A percentile compares a stretch with the other conserved stretches of the same genome.
Conservation (phyloP, 2,113 vertebrate genomes). For the Motacilla tschutschensis region DNA sequence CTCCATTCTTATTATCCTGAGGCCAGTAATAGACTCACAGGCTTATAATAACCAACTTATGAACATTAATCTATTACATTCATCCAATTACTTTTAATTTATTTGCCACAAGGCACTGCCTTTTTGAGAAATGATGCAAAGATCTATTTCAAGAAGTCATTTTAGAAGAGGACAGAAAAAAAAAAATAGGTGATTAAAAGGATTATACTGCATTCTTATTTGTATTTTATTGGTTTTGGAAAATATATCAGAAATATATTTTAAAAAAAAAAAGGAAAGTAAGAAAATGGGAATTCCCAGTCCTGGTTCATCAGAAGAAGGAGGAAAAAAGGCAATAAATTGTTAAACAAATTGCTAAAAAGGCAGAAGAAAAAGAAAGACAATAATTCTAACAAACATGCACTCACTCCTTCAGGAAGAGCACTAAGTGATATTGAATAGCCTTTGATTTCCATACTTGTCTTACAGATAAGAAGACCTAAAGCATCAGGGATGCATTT, state of each 20-base stretch:
- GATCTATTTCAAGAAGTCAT: neutral
- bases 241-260: neutral
- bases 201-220: neutral
- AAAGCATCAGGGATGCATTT: neutral
- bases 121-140: neutral
- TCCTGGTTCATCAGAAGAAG: neutral
- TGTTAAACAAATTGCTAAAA: neutral
- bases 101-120: neutral
- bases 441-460: neutral
- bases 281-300: neutral
- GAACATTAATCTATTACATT: neutral
- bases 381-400: neutral
- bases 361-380: neutral
- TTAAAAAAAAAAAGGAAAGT: neutral
- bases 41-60: neutral
- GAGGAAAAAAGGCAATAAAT: neutral
- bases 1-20: neutral
- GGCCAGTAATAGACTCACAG: neutral
- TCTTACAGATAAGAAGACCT: neutral
- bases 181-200: neutral
- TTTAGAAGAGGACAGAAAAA: constrained; percentile 11
- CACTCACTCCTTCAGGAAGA: neutral
- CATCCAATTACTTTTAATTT: neutral
- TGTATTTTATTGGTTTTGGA: neutral
- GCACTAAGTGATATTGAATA: neutral